Percentiles rank a stretch among this genome's conserved stretches.
Conservation (phyloP, 1,140 invertebrate genomes). For the Brachionus paranguensis region DNA sequence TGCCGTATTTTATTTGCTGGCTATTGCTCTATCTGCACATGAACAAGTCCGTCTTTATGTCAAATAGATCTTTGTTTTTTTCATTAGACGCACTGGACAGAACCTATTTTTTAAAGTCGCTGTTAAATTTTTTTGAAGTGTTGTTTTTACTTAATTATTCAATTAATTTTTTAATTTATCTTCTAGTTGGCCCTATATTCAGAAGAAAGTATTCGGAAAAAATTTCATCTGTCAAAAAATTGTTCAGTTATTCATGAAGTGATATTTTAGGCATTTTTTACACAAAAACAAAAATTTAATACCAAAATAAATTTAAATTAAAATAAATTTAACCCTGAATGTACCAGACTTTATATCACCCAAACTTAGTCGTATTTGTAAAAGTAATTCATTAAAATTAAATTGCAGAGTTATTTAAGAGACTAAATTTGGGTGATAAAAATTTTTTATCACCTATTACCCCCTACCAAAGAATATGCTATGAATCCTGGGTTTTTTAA, state of each 20-base stretch:
- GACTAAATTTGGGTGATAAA: no score
- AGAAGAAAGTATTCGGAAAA: constrained; percentile 2
- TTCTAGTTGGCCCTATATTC: constrained; percentile 3
- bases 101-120: constrained; percentile 11
- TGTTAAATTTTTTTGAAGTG: constrained; percentile 3
- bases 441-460: no score
- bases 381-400: no score
- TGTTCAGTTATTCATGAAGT: constrained; percentile 13
- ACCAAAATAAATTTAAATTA: no score
- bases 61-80: neutral
- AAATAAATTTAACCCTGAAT: no score
- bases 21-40: neutral
- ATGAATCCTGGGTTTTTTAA: no score
- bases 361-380: no score
- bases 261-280: no score
- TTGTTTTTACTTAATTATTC: constrained; percentile 32
- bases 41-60: neutral
- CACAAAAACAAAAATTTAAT: no score
- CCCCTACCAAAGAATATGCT: no score
- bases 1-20: constrained; percentile 29
- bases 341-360: no score
- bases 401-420: no score
- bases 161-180: constrained; percentile 28
- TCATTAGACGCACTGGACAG: neutral
- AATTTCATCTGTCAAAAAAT: constrained; percentile 7